Base-by-base conservation (phyloP, 1,140 invertebrate genomes). In the Apis dorsata region DNA sequence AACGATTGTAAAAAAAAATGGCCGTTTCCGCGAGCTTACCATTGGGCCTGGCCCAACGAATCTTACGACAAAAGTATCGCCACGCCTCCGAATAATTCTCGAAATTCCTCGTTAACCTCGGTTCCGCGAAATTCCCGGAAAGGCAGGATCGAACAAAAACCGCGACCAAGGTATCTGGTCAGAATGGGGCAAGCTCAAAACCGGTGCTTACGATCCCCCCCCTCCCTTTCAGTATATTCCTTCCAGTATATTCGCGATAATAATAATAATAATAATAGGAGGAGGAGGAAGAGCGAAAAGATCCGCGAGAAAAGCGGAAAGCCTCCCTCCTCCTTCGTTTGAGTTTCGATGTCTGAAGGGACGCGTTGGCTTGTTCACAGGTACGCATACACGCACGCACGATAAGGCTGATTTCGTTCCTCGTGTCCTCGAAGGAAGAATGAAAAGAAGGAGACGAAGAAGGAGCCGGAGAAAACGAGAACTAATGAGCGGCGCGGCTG, bases 361-460 rank as follows among this genome's bases (percentile, higher is more conserved):
- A 73, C 53, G 62, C 87, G 69, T 19, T 2, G 34, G 34, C 34
- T 34, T 81, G 74, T 81, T 79, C 49, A 55, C 83, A 84, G 86
- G 77, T 86, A 70, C 81, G 51, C 44, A 55, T 51, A 34, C 34
- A 34, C 34, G 34, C 34, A 44, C 34, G 5, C 34, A 34, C 34
- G 34, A 3, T 34, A 34, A 34, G 53, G 62, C 85, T 86, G 70
- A 77, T 76, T 44, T 68, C 57, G 34, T 84, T 59, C 69, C 60
- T 77, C 62, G 59, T 34, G 51, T 75, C 60, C 34, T 44, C 34
- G 68, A 69, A 69, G 69, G 57, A 63, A 84, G 57, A 75, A 86
- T 83, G 81, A 74, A 72, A 88, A 83, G 74, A 88, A 83, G 74
- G 83, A 86, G 76, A 73, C 84, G 84, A 70, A 19, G 84, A 70